phyloP scores from a whole-genome alignment of 2,113 vertebrate genomes.

The Cygnus atratus region DNA sequence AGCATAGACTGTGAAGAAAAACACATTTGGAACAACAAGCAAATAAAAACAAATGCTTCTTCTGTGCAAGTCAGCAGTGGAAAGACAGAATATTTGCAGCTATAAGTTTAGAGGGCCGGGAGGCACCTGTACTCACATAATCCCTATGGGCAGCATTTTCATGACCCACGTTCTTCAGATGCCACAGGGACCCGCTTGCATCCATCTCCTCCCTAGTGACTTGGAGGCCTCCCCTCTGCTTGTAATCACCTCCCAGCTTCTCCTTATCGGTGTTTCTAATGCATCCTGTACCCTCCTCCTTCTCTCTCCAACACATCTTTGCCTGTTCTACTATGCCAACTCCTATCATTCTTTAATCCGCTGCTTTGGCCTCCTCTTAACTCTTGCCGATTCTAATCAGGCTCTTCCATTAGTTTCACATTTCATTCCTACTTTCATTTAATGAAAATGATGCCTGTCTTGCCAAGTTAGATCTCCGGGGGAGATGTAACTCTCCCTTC shows the following conservation, averaged over 20 bases:
- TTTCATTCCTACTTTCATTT: background rate
- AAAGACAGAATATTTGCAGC: background rate
- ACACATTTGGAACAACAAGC: background rate
- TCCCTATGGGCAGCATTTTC: background rate
- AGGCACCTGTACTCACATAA: background rate
- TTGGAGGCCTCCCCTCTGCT: background rate
- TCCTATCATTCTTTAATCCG: background rate
- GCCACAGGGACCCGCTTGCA: accelerated
- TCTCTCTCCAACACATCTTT: background rate
- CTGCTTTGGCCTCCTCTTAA: background rate
- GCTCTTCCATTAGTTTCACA: background rate
- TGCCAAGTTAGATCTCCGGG: background rate
- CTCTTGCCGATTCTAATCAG: background rate
- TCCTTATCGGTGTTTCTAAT: background rate
- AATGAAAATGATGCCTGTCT: accelerated
- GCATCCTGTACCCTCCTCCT: background rate
- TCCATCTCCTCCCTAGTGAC: background rate
- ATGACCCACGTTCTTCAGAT: background rate
- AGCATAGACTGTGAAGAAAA: background rate
- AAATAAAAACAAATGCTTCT: conserved; percentile 9
- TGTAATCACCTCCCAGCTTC: background rate
- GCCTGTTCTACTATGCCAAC: background rate
- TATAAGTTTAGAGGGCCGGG: background rate
- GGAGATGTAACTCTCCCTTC: accelerated
- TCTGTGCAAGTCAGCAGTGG: background rate